Evolutionary conservation across 1,140 invertebrate species (phyloP), one percentile per base, ranked within the genome.

Genomic region (Ylistrum balloti): DNA sequence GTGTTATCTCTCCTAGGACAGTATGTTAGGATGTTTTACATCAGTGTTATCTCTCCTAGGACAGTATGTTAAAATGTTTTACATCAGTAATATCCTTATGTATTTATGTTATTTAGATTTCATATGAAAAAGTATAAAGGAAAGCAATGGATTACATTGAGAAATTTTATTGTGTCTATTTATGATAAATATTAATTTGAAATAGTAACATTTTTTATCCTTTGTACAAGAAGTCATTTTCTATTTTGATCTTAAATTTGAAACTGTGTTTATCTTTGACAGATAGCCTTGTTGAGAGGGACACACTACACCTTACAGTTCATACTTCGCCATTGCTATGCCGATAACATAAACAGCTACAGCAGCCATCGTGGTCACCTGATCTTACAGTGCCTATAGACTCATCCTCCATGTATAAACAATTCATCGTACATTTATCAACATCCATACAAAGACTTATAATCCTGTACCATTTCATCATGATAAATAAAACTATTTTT

Each of bases 321-420:
- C 56, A 74, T 74, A 22, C 28, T 74, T 74, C 56, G 56, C 56
- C 56, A 28, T 74, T n/a, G 56, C 56, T n/a, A 74, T 74, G 56
- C 56, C 56, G 56, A 74, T 28, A 48, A 48, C 45, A 48, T 48
- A 74, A 74, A 74, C 56, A 74, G 56, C 56, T 74, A 74, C 56
- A 74, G n/a, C 56, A 74, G 56, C 56, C 56, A 74, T 74, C 56
- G 56, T 28, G 56, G 56, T 74, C 56, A 74, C 28, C 5, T 28
- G 56, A 74, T 74, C 56, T 74, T 74, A 74, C 56, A 74, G 56
- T 74, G 56, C 56, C 56, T 74, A 74, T 74, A 74, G 56, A 74
- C 56, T 74, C 56, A 74, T 74, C 56, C 56, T 74, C 17, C 56
- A 74, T 74, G 22, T 74, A 28, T 74, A 74, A 28, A 74, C 56